A percentile compares a stretch with the other conserved stretches of the same genome.
Conservation (phyloP, 2,797 vertebrate genomes). For the Pterois miles region DNA sequence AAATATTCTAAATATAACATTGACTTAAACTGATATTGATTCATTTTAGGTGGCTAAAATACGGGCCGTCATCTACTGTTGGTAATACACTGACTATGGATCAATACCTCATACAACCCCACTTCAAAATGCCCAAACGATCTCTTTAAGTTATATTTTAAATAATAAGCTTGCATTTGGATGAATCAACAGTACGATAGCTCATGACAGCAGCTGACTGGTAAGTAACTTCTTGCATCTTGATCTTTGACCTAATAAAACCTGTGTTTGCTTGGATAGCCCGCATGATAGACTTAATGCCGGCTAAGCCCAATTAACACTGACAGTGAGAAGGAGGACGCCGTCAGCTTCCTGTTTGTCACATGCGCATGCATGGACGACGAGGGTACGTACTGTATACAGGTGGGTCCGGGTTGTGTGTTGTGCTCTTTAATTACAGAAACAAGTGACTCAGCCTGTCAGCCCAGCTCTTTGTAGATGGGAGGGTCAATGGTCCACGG, state of each 20-base stretch:
- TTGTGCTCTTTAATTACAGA: slow-evolving; percentile 38
- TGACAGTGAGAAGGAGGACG: slow-evolving; percentile 46
- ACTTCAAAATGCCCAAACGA: too few species aligned
- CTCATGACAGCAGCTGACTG: slow-evolving; percentile 9
- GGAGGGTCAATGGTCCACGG: slow-evolving; percentile 86
- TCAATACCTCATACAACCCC: too few species aligned
- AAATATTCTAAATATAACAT: too few species aligned
- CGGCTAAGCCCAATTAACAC: slow-evolving; percentile 69
- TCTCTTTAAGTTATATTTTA: not conserved
- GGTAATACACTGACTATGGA: too few species aligned
- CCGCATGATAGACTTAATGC: slow-evolving; percentile 50
- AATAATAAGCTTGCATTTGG: not conserved
- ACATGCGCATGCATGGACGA: not conserved
- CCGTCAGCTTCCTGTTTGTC: not conserved
- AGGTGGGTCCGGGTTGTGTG: not conserved
- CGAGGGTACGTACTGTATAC: not conserved
- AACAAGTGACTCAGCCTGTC: slow-evolving; percentile 58
- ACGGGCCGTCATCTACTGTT: too few species aligned
- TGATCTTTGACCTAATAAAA: slow-evolving; percentile 67
- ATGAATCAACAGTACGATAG: not conserved
- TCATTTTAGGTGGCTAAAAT: too few species aligned
- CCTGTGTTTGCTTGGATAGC: slow-evolving; percentile 63
- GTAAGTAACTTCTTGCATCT: slow-evolving; percentile 51
- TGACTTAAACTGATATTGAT: too few species aligned
- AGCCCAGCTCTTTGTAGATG: slow-evolving; percentile 81